Evolutionary conservation across 2,113 vertebrate species (phyloP).

Genomic region (Daphoenositta chrysoptera): DNA sequence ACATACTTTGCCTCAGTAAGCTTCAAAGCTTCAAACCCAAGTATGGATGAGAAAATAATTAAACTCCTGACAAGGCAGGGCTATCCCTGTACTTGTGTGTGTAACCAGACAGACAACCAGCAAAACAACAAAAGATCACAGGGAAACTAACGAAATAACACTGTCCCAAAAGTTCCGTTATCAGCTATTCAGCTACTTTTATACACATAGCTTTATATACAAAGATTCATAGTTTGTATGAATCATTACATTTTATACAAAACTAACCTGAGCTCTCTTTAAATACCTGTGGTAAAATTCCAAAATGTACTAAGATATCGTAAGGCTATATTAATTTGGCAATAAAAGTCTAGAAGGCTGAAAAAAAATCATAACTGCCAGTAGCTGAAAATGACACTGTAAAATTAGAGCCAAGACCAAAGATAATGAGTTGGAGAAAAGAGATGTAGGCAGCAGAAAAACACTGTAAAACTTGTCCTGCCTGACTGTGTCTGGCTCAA

Average conservation of each 20-base stretch:
- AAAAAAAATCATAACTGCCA: not conserved
- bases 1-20: slow-evolving; percentile 65
- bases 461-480: not conserved
- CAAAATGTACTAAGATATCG: not conserved
- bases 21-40: slow-evolving; percentile 63
- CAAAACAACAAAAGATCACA: not conserved
- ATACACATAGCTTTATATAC: not conserved
- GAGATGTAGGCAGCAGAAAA: not conserved
- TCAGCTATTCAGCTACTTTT: not conserved
- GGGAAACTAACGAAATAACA: not conserved
- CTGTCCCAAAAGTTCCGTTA: not conserved
- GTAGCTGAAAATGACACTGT: not conserved
- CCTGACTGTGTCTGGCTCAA: not conserved
- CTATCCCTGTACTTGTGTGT: not conserved
- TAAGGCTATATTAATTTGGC: not conserved
- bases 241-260: not conserved
- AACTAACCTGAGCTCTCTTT: not conserved
- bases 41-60: slow-evolving; percentile 70
- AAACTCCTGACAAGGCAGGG: slow-evolving; percentile 44
- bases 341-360: not conserved
- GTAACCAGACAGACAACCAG: not conserved
- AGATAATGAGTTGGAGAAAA: not conserved
- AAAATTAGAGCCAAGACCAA: not conserved
- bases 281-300: not conserved
- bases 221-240: not conserved